A percentile compares a stretch with the other conserved stretches of the same genome.
phyloP scores from a whole-genome alignment of 2,888 invertebrate species.

The Sinopyrophorus schimmeli region DNA sequence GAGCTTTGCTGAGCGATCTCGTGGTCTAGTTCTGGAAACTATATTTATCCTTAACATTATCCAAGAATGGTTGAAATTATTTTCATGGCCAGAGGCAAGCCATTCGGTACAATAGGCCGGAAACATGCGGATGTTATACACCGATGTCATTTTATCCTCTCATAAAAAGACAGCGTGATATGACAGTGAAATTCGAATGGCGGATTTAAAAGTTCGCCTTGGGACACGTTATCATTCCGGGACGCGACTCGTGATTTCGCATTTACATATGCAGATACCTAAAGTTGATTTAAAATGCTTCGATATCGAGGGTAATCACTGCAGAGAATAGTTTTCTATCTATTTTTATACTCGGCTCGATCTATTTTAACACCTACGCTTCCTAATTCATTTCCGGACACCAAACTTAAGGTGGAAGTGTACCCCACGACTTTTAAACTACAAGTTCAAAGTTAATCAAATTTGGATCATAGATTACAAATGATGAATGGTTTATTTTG shows the following conservation, averaged over 20 bases:
- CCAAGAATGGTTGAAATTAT: slow-evolving; percentile 30
- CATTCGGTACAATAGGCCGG: slow-evolving; percentile 28
- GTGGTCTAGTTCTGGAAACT: slow-evolving; percentile 13
- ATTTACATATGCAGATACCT: slow-evolving; percentile 40
- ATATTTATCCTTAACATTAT: slow-evolving; percentile 17
- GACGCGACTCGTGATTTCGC: slow-evolving; percentile 36
- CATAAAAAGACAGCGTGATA: slow-evolving; percentile 26
- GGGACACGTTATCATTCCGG: slow-evolving; percentile 36
- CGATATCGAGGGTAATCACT: slow-evolving; percentile 7
- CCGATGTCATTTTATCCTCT: slow-evolving; percentile 24
- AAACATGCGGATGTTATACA: slow-evolving; percentile 20
- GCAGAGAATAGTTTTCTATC: slow-evolving; percentile 1
- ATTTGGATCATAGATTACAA: too few species aligned
- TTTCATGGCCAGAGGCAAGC: slow-evolving; percentile 30
- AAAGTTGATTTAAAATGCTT: slow-evolving; percentile 33
- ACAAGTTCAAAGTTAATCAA: too few species aligned
- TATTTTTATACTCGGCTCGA: slow-evolving; percentile 11
- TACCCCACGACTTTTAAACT: too few species aligned
- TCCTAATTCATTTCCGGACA: too few species aligned
- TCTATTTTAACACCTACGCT: too few species aligned
- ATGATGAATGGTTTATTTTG: too few species aligned
- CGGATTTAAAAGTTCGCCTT: slow-evolving; percentile 34
- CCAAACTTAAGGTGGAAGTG: too few species aligned
- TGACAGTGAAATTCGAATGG: slow-evolving; percentile 31
- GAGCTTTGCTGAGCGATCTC: too few species aligned